Evolutionary conservation across 2,888 invertebrate species (phyloP).

Genomic region (Drosophila suboccidentalis): DNA sequence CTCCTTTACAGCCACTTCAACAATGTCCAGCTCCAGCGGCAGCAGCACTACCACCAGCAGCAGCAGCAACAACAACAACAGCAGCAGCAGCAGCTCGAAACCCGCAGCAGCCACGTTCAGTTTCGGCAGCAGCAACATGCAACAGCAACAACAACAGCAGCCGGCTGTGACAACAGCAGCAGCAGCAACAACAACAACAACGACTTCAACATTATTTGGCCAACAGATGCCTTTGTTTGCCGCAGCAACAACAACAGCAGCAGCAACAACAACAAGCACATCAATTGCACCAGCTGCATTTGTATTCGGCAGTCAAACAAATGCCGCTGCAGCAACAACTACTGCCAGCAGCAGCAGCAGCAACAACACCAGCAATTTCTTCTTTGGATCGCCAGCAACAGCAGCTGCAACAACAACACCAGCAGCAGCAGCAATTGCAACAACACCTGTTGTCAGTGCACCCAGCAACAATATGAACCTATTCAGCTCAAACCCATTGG

Average conservation of each 20-base stretch:
- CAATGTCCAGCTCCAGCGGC: conserved; percentile 29
- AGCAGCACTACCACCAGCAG: conserved; percentile 19
- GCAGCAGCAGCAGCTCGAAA: conserved; percentile 14
- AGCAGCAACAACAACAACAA: neutral
- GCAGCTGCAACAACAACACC: conserved; percentile 16
- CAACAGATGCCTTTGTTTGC: conserved; percentile 18
- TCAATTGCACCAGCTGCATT: conserved; percentile 16
- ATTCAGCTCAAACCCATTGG: conserved; percentile 6
- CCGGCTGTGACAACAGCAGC: conserved; percentile 10
- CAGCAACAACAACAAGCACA: neutral
- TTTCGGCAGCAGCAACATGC: conserved; percentile 23
- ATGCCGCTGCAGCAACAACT: neutral
- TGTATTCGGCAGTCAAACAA: conserved; percentile 18
- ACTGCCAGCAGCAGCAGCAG: conserved; percentile 14
- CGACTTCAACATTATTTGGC: conserved; percentile 15
- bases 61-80: conserved; percentile 6
- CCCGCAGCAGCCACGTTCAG: conserved; percentile 5
- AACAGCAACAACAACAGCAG: conserved; percentile 16
- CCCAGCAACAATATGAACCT: conserved; percentile 7
- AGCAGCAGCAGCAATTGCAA: neutral
- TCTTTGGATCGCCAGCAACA: conserved; percentile 23
- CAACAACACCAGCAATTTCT: conserved; percentile 17
- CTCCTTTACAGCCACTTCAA: conserved; percentile 11
- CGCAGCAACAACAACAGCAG: neutral
- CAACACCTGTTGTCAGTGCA: neutral